Evolutionary conservation across 2,797 vertebrate genomes (phyloP).

Genomic region (Falco columbarius): DNA sequence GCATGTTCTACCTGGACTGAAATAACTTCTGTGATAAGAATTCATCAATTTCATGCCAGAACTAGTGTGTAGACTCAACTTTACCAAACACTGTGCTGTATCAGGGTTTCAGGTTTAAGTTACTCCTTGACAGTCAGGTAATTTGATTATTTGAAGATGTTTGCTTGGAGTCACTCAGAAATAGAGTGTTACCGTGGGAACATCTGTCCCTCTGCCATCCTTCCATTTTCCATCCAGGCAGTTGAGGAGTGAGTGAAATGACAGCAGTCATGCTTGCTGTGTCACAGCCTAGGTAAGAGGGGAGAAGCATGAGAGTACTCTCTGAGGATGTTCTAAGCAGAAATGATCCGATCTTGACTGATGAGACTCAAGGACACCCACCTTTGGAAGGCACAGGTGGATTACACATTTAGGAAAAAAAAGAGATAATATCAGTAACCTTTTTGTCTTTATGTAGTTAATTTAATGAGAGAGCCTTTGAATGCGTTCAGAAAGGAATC

Average conservation of each 20-base stretch:
- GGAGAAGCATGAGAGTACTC: not conserved
- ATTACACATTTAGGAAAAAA: not conserved
- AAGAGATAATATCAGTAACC: not conserved
- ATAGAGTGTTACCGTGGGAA: not conserved
- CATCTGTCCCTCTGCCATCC: not conserved
- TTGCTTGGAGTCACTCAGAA: not conserved
- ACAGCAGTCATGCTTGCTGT: not conserved
- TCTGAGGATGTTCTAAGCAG: not conserved
- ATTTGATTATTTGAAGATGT: not conserved
- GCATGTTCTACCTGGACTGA: not conserved
- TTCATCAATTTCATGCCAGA: conserved; percentile 5
- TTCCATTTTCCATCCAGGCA: not conserved
- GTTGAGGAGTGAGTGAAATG: not conserved
- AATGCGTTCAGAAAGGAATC: conserved; percentile 44
- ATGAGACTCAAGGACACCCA: not conserved
- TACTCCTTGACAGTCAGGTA: not conserved
- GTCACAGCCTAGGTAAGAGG: not conserved
- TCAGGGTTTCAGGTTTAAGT: not conserved
- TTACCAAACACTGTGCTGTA: not conserved
- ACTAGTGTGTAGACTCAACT: not conserved
- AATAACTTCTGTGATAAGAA: not conserved
- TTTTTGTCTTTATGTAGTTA: conserved; percentile 28
- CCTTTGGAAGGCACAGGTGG: not conserved
- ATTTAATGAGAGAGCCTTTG: conserved; percentile 30
- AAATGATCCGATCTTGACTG: not conserved